Conservation (phyloP, 2,797 vertebrate species). For the Gambusia yucatana region DNA sequence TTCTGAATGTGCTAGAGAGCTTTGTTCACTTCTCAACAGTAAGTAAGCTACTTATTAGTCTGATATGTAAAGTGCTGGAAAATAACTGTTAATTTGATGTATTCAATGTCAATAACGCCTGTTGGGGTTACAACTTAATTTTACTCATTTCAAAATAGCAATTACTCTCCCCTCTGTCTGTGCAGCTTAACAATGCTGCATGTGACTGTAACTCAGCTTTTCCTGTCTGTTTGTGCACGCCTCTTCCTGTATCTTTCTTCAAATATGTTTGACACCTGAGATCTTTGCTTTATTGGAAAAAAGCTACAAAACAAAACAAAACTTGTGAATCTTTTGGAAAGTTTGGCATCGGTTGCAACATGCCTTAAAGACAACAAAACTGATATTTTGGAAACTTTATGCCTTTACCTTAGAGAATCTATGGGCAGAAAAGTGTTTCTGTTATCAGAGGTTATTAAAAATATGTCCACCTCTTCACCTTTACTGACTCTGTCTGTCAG, state of each 20-base stretch:
- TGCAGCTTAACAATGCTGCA: background rate
- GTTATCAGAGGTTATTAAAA: slow-evolving; percentile 23
- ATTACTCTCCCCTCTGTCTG: background rate
- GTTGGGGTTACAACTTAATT: background rate
- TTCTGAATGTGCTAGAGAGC: background rate
- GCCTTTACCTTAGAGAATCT: no score
- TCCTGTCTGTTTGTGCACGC: background rate
- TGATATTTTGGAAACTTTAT: no score
- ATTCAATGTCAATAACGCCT: background rate
- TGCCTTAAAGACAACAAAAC: no score
- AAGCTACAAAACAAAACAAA: background rate
- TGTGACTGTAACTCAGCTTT: background rate
- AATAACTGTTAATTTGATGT: slow-evolving; percentile 1
- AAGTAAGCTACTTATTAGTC: background rate
- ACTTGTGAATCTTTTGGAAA: background rate
- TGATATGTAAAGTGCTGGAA: background rate
- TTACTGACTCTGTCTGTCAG: slow-evolving; percentile 34
- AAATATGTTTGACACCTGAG: background rate
- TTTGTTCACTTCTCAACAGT: background rate
- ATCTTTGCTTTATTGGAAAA: background rate
- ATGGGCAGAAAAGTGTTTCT: no score
- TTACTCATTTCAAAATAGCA: background rate
- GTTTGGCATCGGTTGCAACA: background rate
- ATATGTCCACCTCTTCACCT: slow-evolving; percentile 41
- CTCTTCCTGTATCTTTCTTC: background rate